phyloP scores from a whole-genome alignment of 2,888 invertebrate genomes.

The Nomada lathburiana region DNA sequence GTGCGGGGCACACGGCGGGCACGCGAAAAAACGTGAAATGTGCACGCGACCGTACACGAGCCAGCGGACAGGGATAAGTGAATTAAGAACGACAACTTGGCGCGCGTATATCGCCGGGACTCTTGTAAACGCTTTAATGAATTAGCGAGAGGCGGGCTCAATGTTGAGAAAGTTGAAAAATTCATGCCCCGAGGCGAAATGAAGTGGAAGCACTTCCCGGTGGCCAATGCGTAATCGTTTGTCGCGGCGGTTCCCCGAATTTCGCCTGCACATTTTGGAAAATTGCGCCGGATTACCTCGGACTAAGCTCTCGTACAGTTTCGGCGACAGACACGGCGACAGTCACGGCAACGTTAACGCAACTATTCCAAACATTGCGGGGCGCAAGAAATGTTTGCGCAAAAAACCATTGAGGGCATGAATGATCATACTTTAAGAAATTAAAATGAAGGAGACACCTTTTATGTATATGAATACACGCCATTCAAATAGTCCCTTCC shows the following conservation, averaged over 20 bases:
- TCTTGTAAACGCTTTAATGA: constrained; percentile 74
- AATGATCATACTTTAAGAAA: too few relatives aligned
- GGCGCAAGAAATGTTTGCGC: too few relatives aligned
- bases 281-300: neutral
- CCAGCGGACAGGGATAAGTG: constrained; percentile 63
- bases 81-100: constrained; percentile 69
- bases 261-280: neutral
- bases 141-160: constrained; percentile 70
- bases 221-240: constrained; percentile 36
- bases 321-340: neutral
- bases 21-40: constrained; percentile 32
- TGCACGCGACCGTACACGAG: constrained; percentile 50
- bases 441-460: too few relatives aligned
- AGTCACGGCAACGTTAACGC: neutral
- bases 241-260: neutral
- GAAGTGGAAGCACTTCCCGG: neutral
- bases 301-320: neutral
- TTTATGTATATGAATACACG: too few relatives aligned
- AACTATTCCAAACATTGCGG: neutral
- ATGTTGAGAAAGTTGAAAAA: constrained; percentile 58
- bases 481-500: too few relatives aligned
- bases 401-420: too few relatives aligned
- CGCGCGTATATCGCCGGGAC: constrained; percentile 47
- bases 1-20: neutral
- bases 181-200: constrained; percentile 28